Conservation (phyloP, 2,888 invertebrate genomes). For the Luperina nickerlii region DNA sequence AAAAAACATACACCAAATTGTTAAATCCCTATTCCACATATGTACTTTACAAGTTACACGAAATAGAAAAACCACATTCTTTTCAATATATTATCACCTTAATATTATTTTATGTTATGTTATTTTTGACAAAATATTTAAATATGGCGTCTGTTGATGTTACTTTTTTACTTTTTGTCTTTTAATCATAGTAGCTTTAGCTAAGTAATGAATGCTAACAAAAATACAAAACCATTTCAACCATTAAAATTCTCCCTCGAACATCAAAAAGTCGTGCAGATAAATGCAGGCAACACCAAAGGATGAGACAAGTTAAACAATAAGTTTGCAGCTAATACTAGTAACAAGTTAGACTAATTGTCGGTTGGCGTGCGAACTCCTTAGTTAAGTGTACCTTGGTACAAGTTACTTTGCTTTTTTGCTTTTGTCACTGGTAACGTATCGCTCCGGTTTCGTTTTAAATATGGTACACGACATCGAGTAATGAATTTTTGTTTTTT, state of each 20-base stretch:
- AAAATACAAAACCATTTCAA: neutral
- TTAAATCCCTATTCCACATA: too few species aligned
- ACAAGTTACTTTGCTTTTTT: slow-evolving; percentile 59
- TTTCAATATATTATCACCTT: too few species aligned
- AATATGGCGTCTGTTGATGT: neutral
- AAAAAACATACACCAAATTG: too few species aligned
- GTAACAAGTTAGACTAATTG: slow-evolving; percentile 69
- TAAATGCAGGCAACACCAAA: slow-evolving; percentile 39
- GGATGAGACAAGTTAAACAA: slow-evolving; percentile 50
- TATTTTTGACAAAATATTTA: neutral
- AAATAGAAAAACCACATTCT: too few species aligned
- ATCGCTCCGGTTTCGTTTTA: slow-evolving; percentile 52
- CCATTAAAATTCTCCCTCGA: neutral
- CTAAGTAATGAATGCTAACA: neutral
- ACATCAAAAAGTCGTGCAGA: slow-evolving; percentile 24
- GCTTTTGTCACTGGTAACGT: slow-evolving; percentile 50
- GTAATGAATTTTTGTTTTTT: slow-evolving; percentile 17
- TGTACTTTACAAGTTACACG: too few species aligned
- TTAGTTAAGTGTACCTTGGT: slow-evolving; percentile 56
- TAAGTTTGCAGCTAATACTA: slow-evolving; percentile 59
- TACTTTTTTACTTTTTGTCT: too few species aligned
- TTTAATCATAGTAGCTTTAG: neutral
- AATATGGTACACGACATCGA: slow-evolving; percentile 48
- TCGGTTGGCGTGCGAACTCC: slow-evolving; percentile 70
- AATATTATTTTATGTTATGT: too few species aligned